Base-by-base conservation (phyloP, 1,140 invertebrate species). In the Euwallacea fornicatus region DNA sequence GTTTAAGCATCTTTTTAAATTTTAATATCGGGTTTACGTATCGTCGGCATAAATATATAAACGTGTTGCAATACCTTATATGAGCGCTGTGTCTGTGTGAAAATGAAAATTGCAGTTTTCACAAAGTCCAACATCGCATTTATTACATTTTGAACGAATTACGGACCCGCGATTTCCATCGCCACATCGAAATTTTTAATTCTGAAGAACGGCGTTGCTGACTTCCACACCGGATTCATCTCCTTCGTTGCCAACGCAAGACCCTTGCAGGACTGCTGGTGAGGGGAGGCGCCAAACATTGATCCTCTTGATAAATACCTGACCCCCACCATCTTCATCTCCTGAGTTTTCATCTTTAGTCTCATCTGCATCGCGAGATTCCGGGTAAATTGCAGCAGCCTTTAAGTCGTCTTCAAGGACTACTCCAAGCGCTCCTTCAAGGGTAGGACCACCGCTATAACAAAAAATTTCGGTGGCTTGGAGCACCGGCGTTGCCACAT, bases 331-430 rank as follows among this genome's bases (percentile, higher is more conserved):
- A 66, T 74, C 66, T 65, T 69, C 73, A 6, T 70, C 71, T 21
- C 66, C 71, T 15, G 69, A 68, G 56, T 75, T 66, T 71, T 75
- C 71, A 64, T 75, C 73, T 16, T 66, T 73, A 13, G 66, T 42
- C 7, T 61, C 46, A 41, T 42, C 55, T 42, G 53, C 13, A 53
- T 75, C 67, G 56, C 71, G 73, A 8, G 71, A 71, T 47, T 75
- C 73, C 42, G 73, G 66, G 61, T 53, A 73, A 42, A 75, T 73
- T 10, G 46, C 43, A 21, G 41, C 2, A 55, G 72, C 70, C 53
- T 62, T 56, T 42, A 46, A 10, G 41, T 64, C 56, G 33, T 73
- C 71, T n/a, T 63, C 53, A 58, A 71, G 62, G 10, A 59, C 16
- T 8, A 73, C 73, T 50, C 66, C 42, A 8, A 73, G 50, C 21